These are phyloP conservation scores for Ptilonorhynchus violaceus DNA, from an alignment of 2,113 vertebrate genomes.

Conservation along the genomic window DNA sequence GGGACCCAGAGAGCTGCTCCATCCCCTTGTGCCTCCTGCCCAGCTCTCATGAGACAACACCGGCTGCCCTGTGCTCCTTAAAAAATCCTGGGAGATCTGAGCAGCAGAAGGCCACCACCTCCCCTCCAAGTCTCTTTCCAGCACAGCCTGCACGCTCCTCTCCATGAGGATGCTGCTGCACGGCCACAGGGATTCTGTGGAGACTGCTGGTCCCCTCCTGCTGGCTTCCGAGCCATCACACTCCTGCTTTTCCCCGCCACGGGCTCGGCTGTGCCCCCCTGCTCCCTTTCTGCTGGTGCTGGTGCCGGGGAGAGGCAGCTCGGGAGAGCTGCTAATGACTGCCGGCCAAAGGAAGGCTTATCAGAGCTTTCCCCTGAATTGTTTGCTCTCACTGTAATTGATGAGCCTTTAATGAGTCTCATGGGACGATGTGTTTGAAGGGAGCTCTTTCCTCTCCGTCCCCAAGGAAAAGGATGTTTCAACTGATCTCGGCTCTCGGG, in stretches of 20 bases:
- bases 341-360: not conserved
- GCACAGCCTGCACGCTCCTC: not conserved
- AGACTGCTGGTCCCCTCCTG: not conserved
- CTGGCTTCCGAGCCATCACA: not conserved
- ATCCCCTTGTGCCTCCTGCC: not conserved
- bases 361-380: not conserved
- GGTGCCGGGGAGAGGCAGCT: not conserved
- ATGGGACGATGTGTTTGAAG: constrained; percentile 9
- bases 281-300: not conserved
- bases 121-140: not conserved
- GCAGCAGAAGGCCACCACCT: not conserved
- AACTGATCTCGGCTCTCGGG: constrained; percentile 23
- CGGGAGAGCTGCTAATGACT: not conserved
- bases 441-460: constrained; percentile 17
- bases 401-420: constrained; percentile 57
- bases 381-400: constrained; percentile 39
- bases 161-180: not conserved
- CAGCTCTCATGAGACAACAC: not conserved
- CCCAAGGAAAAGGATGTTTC: not conserved
- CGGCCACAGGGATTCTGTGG: not conserved
- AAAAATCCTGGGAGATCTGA: not conserved
- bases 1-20: not conserved
- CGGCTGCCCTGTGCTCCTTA: not conserved
- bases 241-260: not conserved
- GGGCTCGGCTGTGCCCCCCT: not conserved